Evolutionary conservation across 2,113 vertebrate species (phyloP).

Genomic region (Stercorarius parasiticus): DNA sequence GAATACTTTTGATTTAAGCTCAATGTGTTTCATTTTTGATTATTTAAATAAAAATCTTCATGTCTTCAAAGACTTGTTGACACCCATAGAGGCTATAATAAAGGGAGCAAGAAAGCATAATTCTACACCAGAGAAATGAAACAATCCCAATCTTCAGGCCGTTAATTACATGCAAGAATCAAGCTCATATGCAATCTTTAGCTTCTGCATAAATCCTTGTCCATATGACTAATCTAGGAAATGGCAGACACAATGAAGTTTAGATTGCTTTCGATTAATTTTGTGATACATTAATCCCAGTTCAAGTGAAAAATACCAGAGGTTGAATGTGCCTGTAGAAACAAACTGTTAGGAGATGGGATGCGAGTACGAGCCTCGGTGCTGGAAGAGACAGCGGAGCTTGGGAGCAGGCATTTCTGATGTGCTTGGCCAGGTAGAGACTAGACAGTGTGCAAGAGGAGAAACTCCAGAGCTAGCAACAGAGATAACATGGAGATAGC

Average conservation of each 20-base stretch:
- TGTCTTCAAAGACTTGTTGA: neutral
- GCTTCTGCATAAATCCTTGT: neutral
- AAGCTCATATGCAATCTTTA: neutral
- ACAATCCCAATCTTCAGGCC: neutral
- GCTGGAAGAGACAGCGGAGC: neutral
- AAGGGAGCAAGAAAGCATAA: neutral
- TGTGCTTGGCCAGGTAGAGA: neutral
- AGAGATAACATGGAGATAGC: neutral
- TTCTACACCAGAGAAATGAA: neutral
- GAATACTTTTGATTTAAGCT: neutral
- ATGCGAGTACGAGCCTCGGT: neutral
- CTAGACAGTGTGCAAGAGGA: neutral
- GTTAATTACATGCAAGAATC: neutral
- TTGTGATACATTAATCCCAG: neutral
- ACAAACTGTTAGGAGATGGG: neutral
- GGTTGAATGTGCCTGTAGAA: neutral
- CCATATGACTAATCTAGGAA: neutral
- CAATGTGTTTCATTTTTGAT: neutral
- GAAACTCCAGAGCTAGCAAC: neutral
- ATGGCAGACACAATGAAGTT: neutral
- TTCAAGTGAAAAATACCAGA: neutral
- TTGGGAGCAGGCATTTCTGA: neutral
- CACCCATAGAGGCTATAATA: neutral
- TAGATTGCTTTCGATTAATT: neutral
- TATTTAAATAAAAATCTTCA: neutral